A percentile compares a stretch with the other conserved stretches of the same genome.
phyloP scores from a whole-genome alignment of 2,797 vertebrate genomes.

The Brotula barbata region DNA sequence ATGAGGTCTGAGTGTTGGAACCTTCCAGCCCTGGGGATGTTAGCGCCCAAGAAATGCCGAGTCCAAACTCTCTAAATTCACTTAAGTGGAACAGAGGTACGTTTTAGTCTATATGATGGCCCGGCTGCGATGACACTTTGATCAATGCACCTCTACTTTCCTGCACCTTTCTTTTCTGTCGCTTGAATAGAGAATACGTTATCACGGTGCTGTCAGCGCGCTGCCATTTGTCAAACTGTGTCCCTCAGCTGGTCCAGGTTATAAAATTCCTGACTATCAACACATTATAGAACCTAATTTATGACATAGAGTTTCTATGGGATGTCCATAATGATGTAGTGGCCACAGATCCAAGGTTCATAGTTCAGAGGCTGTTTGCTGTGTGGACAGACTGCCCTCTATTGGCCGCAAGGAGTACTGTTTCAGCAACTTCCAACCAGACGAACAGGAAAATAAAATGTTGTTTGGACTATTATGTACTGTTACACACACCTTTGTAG shows the following conservation, averaged over 20 bases:
- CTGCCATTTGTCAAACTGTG: slow-evolving; percentile 61
- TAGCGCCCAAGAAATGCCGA: slow-evolving; percentile 41
- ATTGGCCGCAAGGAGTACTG: slow-evolving; percentile 37
- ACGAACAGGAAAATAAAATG: too few species aligned
- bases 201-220: slow-evolving; percentile 58
- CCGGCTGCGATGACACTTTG: slow-evolving; percentile 67
- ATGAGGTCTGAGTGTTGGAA: slow-evolving; percentile 53
- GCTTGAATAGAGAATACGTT: slow-evolving; percentile 70
- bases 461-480: too few species aligned
- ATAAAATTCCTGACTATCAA: slow-evolving; percentile 61
- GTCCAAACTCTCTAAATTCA: slow-evolving; percentile 52
- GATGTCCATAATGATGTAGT: slow-evolving; percentile 57
- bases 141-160: slow-evolving; percentile 64
- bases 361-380: slow-evolving; percentile 33
- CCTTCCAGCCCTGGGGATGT: slow-evolving; percentile 50
- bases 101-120: slow-evolving; percentile 57
- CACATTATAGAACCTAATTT: slow-evolving; percentile 54
- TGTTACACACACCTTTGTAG: background rate
- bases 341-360: slow-evolving; percentile 57
- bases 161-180: slow-evolving; percentile 56
- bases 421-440: background rate
- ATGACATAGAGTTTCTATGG: slow-evolving; percentile 48
- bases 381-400: slow-evolving; percentile 71
- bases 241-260: slow-evolving; percentile 48
- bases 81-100: slow-evolving; percentile 58